phyloP scores from a whole-genome alignment of 2,888 invertebrate genomes.

The Odontothrips loti region DNA sequence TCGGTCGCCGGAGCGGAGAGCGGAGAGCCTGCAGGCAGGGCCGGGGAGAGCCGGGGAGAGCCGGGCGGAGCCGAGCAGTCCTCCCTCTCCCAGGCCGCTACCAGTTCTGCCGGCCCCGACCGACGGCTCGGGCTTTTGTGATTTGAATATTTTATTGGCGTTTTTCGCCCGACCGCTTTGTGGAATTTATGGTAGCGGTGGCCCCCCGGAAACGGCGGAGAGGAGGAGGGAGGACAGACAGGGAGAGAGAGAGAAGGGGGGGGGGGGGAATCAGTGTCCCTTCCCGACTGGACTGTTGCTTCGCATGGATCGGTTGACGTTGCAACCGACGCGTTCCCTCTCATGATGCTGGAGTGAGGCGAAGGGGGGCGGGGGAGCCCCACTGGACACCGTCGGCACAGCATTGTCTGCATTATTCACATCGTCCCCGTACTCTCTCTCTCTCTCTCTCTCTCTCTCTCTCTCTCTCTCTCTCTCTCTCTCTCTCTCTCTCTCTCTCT shows the following conservation, averaged over 20 bases:
- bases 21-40: too few relatives aligned
- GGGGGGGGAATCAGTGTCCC: not conserved
- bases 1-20: too few relatives aligned
- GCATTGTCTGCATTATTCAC: not conserved
- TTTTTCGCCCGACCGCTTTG: not conserved
- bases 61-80: too few relatives aligned
- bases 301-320: too few relatives aligned
- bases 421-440: not conserved
- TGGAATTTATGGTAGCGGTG: not conserved
- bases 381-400: not conserved
- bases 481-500: not conserved
- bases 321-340: too few relatives aligned
- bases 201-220: not conserved
- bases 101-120: not conserved
- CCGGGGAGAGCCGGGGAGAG: too few relatives aligned
- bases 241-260: not conserved
- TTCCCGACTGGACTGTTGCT: not conserved
- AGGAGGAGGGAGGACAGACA: not conserved
- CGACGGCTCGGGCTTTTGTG: not conserved
- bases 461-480: not conserved
- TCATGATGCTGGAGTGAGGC: too few relatives aligned
- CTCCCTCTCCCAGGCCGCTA: not conserved
- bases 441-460: not conserved
- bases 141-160: slow-evolving; percentile 6
- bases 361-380: too few relatives aligned